These are phyloP conservation scores for Labia minor DNA, from an alignment of 2,888 invertebrate genomes.

Conservation along the genomic window DNA sequence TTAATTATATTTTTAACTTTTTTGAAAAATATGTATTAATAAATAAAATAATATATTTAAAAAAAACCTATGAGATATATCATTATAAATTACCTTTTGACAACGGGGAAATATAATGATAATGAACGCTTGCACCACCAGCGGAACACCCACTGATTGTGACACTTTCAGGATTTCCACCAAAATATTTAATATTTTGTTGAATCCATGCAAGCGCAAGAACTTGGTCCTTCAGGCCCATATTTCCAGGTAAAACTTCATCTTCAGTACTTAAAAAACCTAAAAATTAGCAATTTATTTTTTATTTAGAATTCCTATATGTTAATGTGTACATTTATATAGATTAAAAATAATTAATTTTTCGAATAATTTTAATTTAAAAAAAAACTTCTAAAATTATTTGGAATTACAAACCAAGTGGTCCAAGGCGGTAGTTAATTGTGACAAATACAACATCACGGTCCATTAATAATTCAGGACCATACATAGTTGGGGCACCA, in stretches of 20 bases:
- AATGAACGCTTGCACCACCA: constrained; percentile 62
- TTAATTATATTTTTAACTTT: too few relatives aligned
- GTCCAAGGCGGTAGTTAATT: constrained; percentile 21
- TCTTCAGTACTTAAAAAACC: constrained; percentile 68
- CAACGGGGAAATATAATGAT: constrained; percentile 54
- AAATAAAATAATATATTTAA: too few relatives aligned
- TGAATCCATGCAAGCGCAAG: constrained; percentile 59
- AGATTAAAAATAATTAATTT: too few relatives aligned
- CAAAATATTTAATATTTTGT: constrained; percentile 55
- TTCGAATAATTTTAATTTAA: too few relatives aligned
- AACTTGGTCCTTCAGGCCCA: constrained; percentile 61
- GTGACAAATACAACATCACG: constrained; percentile 22
- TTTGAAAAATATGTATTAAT: too few relatives aligned
- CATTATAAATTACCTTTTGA: constrained; percentile 46
- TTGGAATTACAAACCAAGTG: constrained; percentile 20
- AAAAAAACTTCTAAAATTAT: too few relatives aligned
- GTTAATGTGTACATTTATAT: too few relatives aligned
- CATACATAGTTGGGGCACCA: constrained; percentile 21
- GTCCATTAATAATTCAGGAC: constrained; percentile 21
- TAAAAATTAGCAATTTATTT: too few relatives aligned
- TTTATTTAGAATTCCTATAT: too few relatives aligned
- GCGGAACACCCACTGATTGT: constrained; percentile 60
- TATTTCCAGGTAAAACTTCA: constrained; percentile 54
- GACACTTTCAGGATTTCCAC: constrained; percentile 57
- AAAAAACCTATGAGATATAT: too few relatives aligned